These are phyloP conservation scores for Hippoglossus hippoglossus DNA, from an alignment of 2,797 vertebrate genomes.

Conservation along the genomic window DNA sequence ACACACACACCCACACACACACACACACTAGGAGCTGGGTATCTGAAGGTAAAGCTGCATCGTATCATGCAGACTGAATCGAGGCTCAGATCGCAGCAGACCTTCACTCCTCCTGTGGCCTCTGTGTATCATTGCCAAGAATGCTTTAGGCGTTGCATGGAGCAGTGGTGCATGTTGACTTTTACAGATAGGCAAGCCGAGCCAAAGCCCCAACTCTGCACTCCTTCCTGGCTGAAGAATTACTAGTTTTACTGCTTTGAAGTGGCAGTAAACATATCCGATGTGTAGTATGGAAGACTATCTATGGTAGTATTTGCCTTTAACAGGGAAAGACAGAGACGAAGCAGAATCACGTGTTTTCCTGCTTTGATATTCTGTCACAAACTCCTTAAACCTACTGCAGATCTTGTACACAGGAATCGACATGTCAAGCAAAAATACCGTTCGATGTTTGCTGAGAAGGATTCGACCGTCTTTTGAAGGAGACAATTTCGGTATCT, in stretches of 20 bases:
- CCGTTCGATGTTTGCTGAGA: neutral
- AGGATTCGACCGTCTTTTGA: too few species aligned
- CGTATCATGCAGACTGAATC: constrained; percentile 56
- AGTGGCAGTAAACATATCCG: neutral
- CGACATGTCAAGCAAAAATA: neutral
- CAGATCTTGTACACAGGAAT: neutral
- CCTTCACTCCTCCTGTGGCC: constrained; percentile 62
- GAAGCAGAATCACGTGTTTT: neutral
- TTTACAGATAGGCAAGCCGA: constrained; percentile 4
- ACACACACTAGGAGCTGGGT: constrained; percentile 14
- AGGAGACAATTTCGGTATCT: neutral
- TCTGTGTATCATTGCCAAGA: constrained; percentile 53
- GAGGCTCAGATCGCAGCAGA: constrained; percentile 55
- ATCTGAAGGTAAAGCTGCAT: constrained; percentile 49
- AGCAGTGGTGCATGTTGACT: constrained; percentile 2
- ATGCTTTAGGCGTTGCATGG: constrained; percentile 54
- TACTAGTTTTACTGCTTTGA: neutral
- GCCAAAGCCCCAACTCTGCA: neutral
- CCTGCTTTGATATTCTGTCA: neutral
- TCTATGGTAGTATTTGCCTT: too few species aligned
- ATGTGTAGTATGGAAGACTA: neutral
- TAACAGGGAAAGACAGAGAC: neutral
- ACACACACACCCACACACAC: neutral
- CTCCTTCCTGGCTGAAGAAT: neutral
- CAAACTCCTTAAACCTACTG: neutral